These are phyloP conservation scores for Stenolophus ochropezus DNA, from an alignment of 2,888 invertebrate genomes.

Conservation along the genomic window DNA sequence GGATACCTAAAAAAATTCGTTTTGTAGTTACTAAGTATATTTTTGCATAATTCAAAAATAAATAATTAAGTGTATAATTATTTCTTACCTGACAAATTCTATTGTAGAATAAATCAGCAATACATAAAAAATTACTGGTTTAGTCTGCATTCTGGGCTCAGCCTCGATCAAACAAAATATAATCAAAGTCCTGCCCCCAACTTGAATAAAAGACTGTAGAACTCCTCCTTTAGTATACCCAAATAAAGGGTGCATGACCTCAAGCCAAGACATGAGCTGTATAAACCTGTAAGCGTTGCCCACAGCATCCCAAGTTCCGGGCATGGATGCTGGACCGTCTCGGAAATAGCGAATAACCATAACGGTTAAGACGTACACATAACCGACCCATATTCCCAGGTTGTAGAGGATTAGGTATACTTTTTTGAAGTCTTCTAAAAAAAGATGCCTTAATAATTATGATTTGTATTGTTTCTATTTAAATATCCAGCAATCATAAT, in stretches of 20 bases:
- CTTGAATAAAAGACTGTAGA: conserved; percentile 85
- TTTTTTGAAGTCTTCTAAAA: conserved; percentile 85
- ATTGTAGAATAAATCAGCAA: conserved; percentile 88
- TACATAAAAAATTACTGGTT: conserved; percentile 91
- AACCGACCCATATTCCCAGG: conserved; percentile 91
- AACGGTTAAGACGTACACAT: conserved; percentile 83
- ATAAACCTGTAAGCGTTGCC: conserved; percentile 87
- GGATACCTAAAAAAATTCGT: conserved; percentile 83
- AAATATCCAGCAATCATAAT: too few relatives aligned
- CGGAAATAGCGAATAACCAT: conserved; percentile 84
- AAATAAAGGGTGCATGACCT: conserved; percentile 91
- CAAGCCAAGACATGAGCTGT: conserved; percentile 88
- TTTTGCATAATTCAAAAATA: background rate
- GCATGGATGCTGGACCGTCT: conserved; percentile 83
- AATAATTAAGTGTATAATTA: background rate
- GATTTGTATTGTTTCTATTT: too few relatives aligned
- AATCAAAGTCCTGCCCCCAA: conserved; percentile 85
- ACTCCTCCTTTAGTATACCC: conserved; percentile 89
- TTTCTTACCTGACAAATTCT: conserved; percentile 85
- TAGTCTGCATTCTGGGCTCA: conserved; percentile 90
- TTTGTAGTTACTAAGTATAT: background rate
- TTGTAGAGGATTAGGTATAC: conserved; percentile 93
- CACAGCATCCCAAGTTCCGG: conserved; percentile 82
- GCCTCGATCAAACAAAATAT: conserved; percentile 89
- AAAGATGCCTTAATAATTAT: conserved; percentile 32